Base-by-base conservation (phyloP, 2,113 vertebrate species). In the Saccopteryx bilineata region DNA sequence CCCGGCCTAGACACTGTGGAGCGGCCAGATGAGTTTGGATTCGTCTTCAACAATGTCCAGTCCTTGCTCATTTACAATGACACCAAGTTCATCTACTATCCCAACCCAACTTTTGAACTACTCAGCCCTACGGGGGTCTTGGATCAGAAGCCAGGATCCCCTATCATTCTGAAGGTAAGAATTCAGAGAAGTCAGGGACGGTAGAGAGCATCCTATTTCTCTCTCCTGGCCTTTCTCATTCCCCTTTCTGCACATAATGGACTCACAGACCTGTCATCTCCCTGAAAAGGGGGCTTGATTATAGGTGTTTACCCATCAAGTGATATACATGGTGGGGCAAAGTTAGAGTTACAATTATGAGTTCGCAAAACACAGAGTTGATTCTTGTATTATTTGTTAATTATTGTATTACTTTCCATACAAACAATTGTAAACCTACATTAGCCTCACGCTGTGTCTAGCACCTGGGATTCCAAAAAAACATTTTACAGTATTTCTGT, bases 31-130 rank as follows among this genome's bases (percentile, higher is more conserved):
- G 99, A 99, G 98, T 99, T 99, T 14, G 99, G 99, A 1, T 99
- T 99, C 81, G 98, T 99, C 98, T 99, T 99, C 95, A 99, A 99
- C 98, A 99, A 99, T 5, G 99, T 99, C 54, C 99, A 99, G 96
- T 98, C 99, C 17, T 98, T 99, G 96, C 98, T 99, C 83, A 98
- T 99, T 97, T 99, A 99, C 98, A 99, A 99, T 2, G 99, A 99
- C 98, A 99, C 99, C 97, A 99, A 99, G 98, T 99, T 99, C 96
- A 98, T 99, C 91, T 99, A 99, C 98, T 99, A 99, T 96, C 99
- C 99, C 39, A 99, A 99, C 98, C 99, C 99, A 0, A 99, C 98
- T 9, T 99, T 99, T 9, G 99, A 99, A 33, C 99, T 99, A 1
- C 99, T 99, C 84, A 99, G 99, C 98, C 96, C 98, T 0, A 98